Evolutionary conservation across 2,888 invertebrate genomes (phyloP).

Genomic region (Nemoura dubitans): DNA sequence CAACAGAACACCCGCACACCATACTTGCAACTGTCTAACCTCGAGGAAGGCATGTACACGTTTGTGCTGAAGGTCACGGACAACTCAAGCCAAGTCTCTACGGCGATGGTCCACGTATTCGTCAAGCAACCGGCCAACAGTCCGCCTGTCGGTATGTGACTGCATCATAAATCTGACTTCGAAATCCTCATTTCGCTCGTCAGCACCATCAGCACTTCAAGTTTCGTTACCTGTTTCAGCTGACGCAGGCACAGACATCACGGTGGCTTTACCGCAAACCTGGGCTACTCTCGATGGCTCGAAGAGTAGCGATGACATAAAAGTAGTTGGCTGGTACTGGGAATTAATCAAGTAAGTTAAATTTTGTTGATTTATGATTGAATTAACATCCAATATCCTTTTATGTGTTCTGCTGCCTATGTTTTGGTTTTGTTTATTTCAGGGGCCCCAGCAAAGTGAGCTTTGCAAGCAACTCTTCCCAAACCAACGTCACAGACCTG

Average conservation of each 20-base stretch:
- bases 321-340: slow-evolving; percentile 86
- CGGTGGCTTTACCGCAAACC: slow-evolving; percentile 84
- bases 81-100: slow-evolving; percentile 86
- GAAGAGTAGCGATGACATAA: slow-evolving; percentile 82
- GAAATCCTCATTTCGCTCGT: neutral
- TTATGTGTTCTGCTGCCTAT: neutral
- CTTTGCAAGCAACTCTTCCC: slow-evolving; percentile 67
- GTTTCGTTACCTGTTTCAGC: slow-evolving; percentile 57
- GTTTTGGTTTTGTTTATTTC: slow-evolving; percentile 44
- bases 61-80: slow-evolving; percentile 94
- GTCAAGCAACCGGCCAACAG: slow-evolving; percentile 90
- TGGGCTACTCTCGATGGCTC: slow-evolving; percentile 83
- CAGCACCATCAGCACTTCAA: neutral
- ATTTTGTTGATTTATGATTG: neutral
- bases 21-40: slow-evolving; percentile 85
- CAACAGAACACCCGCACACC: slow-evolving; percentile 86
- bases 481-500: slow-evolving; percentile 80
- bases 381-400: neutral
- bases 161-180: neutral
- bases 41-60: slow-evolving; percentile 94
- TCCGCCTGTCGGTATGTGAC: slow-evolving; percentile 75
- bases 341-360: slow-evolving; percentile 70
- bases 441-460: slow-evolving; percentile 66
- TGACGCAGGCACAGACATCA: slow-evolving; percentile 65
- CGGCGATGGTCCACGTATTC: slow-evolving; percentile 90